Evolutionary conservation across 2,888 invertebrate genomes (phyloP).

Genomic region (Anagyrus pseudococci): DNA sequence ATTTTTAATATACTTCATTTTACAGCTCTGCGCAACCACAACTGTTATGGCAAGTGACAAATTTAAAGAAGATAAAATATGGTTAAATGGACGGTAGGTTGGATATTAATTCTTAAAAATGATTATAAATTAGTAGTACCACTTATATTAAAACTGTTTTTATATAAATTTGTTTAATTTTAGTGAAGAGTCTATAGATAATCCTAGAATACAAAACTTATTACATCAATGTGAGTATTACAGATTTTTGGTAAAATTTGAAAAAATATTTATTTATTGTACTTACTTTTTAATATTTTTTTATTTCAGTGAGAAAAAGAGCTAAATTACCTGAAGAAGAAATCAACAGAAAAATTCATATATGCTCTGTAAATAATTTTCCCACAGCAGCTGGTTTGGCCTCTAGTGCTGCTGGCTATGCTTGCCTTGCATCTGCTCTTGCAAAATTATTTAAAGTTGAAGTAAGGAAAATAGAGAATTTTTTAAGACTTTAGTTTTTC

Average conservation of each 20-base stretch:
- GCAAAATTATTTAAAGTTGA: constrained; percentile 76
- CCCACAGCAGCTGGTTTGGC: constrained; percentile 98
- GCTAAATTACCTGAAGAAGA: constrained; percentile 61
- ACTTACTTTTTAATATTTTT: not conserved
- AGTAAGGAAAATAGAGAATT: too few species aligned
- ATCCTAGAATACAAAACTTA: constrained; percentile 31
- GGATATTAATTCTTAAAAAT: not conserved
- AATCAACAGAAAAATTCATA: constrained; percentile 76
- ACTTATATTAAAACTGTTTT: not conserved
- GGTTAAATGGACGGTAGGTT: constrained; percentile 73
- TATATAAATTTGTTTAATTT: constrained; percentile 41
- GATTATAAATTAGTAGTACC: too few species aligned
- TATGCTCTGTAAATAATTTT: constrained; percentile 94
- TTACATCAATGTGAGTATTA: constrained; percentile 62
- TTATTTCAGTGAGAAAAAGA: constrained; percentile 63
- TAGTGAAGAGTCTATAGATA: constrained; percentile 67
- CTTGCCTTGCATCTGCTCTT: constrained; percentile 77
- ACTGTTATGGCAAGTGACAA: constrained; percentile 77
- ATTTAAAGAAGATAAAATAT: constrained; percentile 80
- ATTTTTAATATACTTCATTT: not conserved
- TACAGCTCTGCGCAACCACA: constrained; percentile 89
- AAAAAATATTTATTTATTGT: not conserved
- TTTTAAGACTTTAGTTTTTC: too few species aligned
- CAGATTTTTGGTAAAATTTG: not conserved
- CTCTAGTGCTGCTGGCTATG: constrained; percentile 98